These are phyloP conservation scores for Dipodomys ordii DNA, from an alignment of 2,113 vertebrate species.

Conservation along the genomic window DNA sequence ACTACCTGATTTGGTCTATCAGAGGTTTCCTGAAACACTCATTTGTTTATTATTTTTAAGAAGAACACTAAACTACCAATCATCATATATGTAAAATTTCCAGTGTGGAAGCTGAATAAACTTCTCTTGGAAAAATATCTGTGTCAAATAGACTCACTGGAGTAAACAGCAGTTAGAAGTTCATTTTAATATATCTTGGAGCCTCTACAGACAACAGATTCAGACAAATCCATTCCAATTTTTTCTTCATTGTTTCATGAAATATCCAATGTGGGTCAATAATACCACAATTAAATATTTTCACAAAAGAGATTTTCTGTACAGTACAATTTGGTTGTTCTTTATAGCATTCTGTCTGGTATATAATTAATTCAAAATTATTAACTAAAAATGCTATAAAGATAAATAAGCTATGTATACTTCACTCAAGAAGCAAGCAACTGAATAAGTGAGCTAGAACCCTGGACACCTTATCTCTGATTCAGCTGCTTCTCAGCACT, in stretches of 20 bases:
- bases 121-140: conserved; percentile 28
- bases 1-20: conserved; percentile 77
- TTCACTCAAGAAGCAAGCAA: not conserved
- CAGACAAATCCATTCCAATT: not conserved
- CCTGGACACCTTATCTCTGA: not conserved
- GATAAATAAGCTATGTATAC: not conserved
- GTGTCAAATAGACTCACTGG: not conserved
- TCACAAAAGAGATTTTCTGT: not conserved
- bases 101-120: not conserved
- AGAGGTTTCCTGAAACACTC: conserved; percentile 80
- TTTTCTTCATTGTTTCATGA: conserved; percentile 19
- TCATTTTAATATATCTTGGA: conserved; percentile 23
- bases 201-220: conserved; percentile 35
- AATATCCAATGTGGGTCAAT: not conserved
- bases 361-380: not conserved
- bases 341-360: not conserved
- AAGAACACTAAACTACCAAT: conserved; percentile 72
- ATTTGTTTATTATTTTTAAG: conserved; percentile 78
- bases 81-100: conserved; percentile 54
- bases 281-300: not conserved
- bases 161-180: conserved; percentile 15
- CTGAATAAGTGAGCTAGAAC: not conserved
- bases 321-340: not conserved
- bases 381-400: not conserved
- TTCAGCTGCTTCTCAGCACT: not conserved